Evolutionary conservation across 1,140 invertebrate species (phyloP).

Genomic region (Arion vulgaris): DNA sequence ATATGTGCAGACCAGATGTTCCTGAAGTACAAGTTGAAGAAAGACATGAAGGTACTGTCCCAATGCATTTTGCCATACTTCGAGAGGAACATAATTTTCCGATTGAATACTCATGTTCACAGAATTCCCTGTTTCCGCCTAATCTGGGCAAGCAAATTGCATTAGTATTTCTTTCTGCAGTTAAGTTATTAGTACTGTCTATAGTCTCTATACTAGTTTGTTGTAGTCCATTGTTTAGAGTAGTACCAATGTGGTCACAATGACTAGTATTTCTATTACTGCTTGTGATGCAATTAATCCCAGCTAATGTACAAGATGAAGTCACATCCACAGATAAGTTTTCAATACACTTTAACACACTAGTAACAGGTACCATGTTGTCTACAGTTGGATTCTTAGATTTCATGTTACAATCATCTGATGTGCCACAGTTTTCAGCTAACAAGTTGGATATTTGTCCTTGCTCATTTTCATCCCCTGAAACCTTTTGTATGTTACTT

Average conservation of each 20-base stretch:
- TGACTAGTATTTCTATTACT: neutral
- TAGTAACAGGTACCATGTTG: neutral
- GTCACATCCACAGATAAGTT: neutral
- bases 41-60: neutral
- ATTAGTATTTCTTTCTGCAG: neutral
- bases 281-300: neutral
- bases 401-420: neutral
- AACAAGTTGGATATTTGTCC: neutral
- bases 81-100: neutral
- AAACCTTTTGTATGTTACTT: neutral
- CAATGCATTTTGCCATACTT: neutral
- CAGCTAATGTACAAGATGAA: neutral
- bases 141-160: neutral
- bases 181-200: neutral
- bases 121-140: neutral
- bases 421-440: neutral
- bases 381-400: neutral
- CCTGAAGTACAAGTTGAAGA: neutral
- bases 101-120: constrained; percentile 6
- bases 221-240: neutral
- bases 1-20: neutral
- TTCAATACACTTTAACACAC: neutral
- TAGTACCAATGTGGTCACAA: neutral
- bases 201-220: neutral
- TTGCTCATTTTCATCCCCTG: neutral